Evolutionary conservation across 2,888 invertebrate species (phyloP).

Genomic region (Pseudococcus jackbeardsleyi): DNA sequence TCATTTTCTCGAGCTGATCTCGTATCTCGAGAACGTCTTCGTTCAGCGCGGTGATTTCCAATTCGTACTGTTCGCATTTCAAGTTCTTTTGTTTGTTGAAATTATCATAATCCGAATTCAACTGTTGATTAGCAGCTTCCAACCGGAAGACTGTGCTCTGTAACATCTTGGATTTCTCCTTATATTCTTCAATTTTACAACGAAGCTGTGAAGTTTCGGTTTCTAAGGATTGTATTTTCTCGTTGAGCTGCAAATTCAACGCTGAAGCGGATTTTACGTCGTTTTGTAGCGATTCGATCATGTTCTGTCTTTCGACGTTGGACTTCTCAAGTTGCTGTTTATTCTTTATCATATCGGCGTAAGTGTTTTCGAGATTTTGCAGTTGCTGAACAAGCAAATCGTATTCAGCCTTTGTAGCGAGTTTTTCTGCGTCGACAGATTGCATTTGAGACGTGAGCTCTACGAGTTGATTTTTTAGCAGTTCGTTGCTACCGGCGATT

Average conservation of each 20-base stretch:
- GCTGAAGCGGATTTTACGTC: background rate
- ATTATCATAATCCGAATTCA: background rate
- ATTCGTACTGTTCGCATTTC: slow-evolving; percentile 11
- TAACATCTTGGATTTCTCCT: background rate
- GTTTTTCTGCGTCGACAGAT: background rate
- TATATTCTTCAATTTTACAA: background rate
- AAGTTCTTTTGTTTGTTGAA: background rate
- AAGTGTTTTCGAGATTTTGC: background rate
- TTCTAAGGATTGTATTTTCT: slow-evolving; percentile 10
- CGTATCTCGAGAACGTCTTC: background rate
- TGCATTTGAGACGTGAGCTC: background rate
- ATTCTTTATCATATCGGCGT: background rate
- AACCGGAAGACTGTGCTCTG: background rate
- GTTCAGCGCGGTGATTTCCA: background rate
- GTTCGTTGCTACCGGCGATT: background rate
- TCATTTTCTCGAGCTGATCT: background rate
- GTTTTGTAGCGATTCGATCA: slow-evolving; percentile 19
- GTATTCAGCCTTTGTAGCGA: background rate
- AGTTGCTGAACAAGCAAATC: background rate
- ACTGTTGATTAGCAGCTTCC: background rate
- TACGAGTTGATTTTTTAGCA: background rate
- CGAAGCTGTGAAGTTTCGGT: background rate
- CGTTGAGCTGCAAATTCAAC: background rate
- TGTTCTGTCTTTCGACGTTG: background rate
- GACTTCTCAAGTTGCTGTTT: slow-evolving; percentile 31